A percentile compares a stretch with the other conserved stretches of the same genome.
These are phyloP conservation scores for Orestias chungarensis DNA, from an alignment of 2,797 vertebrate species.

Conservation along the genomic window DNA sequence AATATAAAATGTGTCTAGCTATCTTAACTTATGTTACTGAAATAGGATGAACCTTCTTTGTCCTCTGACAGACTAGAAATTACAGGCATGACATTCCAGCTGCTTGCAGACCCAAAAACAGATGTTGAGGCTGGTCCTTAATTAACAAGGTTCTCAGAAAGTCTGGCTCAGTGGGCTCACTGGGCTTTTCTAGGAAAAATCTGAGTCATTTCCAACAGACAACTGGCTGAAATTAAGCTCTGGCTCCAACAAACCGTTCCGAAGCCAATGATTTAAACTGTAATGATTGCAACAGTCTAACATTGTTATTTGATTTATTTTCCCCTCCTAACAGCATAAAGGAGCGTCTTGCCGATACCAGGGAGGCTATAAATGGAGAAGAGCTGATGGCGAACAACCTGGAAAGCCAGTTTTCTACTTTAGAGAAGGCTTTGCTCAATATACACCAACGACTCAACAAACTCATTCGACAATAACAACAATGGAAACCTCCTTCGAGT, in stretches of 20 bases:
- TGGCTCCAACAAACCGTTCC: background rate
- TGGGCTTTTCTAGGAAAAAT: background rate
- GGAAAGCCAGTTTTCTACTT: constrained; percentile 68
- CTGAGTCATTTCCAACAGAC: background rate
- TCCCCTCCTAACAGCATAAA: constrained; percentile 69
- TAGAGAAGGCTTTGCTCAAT: constrained; percentile 74
- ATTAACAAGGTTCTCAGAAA: background rate
- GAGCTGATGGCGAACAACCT: constrained; percentile 64
- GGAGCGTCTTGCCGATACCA: constrained; percentile 66
- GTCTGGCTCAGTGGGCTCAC: background rate
- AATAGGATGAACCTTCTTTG: background rate
- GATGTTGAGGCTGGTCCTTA: background rate
- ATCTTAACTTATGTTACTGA: background rate
- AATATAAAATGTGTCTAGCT: background rate
- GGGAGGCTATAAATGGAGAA: constrained; percentile 62
- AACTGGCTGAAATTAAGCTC: background rate
- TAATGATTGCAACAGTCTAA: background rate
- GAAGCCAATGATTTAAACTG: background rate
- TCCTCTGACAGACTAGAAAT: background rate
- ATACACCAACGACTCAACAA: constrained; percentile 74
- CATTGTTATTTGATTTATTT: constrained; percentile 21
- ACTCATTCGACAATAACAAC: constrained; percentile 65
- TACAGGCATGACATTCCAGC: background rate
- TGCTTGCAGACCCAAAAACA: background rate
- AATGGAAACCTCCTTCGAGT: background rate